Percentiles rank a stretch among this genome's conserved stretches.
Conservation (phyloP, 1,140 invertebrate species). For the Plodia interpunctella region DNA sequence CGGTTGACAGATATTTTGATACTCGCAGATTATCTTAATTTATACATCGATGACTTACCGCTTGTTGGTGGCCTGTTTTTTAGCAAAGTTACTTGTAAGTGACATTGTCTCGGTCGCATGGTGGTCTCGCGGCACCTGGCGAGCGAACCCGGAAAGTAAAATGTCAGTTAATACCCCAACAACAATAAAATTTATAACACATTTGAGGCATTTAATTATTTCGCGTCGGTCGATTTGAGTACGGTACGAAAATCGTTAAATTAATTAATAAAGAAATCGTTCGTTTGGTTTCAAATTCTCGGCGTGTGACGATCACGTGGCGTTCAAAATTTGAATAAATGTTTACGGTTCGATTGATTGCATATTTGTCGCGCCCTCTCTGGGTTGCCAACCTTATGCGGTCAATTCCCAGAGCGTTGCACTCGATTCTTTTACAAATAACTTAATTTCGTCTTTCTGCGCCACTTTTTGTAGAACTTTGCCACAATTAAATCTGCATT, state of each 20-base stretch:
- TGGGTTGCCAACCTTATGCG: conserved; percentile 51
- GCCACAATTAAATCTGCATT: conserved; percentile 58
- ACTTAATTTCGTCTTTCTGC: conserved; percentile 55
- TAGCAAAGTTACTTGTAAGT: conserved; percentile 70
- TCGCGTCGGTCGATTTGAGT: background rate
- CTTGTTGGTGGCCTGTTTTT: conserved; percentile 61
- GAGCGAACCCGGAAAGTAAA: conserved; percentile 47
- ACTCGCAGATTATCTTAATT: conserved; percentile 62
- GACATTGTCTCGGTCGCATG: conserved; percentile 61
- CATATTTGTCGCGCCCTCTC: conserved; percentile 41
- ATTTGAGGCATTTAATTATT: background rate
- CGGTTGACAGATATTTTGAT: conserved; percentile 69
- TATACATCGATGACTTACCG: conserved; percentile 68
- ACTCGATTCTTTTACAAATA: conserved; percentile 55
- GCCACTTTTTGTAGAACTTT: conserved; percentile 51
- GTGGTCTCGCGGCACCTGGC: conserved; percentile 53
- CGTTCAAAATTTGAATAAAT: conserved; percentile 50
- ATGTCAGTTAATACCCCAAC: conserved; percentile 36
- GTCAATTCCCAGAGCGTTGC: conserved; percentile 62
- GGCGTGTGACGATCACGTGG: conserved; percentile 44
- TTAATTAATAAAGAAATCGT: conserved; percentile 28
- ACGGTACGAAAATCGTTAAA: conserved; percentile 6
- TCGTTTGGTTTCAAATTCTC: conserved; percentile 26
- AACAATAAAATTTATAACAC: conserved; percentile 21
- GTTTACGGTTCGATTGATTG: conserved; percentile 45